Conservation (phyloP, 2,888 invertebrate species). For the Chrysina gloriosa region DNA sequence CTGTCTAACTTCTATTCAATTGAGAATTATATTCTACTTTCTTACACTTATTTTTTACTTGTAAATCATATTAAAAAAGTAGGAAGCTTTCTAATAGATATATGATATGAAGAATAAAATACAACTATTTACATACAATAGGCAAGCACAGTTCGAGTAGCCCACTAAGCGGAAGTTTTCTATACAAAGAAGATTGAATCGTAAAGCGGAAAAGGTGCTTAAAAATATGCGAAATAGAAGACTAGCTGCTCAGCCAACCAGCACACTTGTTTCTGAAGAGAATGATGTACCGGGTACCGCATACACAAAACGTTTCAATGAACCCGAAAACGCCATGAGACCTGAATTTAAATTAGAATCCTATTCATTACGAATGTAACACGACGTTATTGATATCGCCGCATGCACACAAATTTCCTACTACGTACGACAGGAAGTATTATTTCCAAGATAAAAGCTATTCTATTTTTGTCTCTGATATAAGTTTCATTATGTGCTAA, state of each 20-base stretch:
- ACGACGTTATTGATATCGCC: conserved; percentile 23
- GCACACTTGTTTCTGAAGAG: conserved; percentile 20
- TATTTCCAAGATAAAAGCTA: conserved; percentile 1
- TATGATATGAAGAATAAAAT: too few species aligned
- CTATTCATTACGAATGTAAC: conserved; percentile 28
- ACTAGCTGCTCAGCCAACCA: background rate
- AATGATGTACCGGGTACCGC: conserved; percentile 10
- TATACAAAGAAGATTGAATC: conserved; percentile 12
- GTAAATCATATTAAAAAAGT: too few species aligned
- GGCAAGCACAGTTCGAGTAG: too few species aligned
- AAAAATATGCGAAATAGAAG: conserved; percentile 12
- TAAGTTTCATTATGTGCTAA: too few species aligned
- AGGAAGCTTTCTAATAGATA: too few species aligned
- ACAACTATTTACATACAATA: too few species aligned
- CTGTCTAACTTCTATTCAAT: too few species aligned
- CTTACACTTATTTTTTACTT: too few species aligned
- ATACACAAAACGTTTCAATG: conserved; percentile 34
- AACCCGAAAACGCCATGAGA: conserved; percentile 30
- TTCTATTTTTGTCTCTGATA: too few species aligned
- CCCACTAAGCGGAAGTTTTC: too few species aligned
- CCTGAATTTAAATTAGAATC: conserved; percentile 27
- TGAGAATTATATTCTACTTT: too few species aligned
- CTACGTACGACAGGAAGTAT: background rate
- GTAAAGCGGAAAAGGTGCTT: conserved; percentile 13
- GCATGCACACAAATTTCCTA: conserved; percentile 4